Conservation (phyloP, 2,888 invertebrate genomes). For the Microctonus aethiopoides region DNA sequence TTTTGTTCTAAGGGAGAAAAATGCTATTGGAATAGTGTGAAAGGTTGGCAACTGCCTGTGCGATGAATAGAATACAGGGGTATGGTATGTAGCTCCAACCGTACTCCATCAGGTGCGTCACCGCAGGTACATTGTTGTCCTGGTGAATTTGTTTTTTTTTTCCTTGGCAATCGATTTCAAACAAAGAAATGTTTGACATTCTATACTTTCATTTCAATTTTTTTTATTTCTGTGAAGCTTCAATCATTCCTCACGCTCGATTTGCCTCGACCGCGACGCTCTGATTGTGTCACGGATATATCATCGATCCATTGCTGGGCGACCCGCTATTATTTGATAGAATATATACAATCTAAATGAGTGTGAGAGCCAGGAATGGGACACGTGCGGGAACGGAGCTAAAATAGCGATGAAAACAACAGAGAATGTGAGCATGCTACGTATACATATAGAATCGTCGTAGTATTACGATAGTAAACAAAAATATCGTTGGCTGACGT, state of each 20-base stretch:
- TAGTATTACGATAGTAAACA: constrained; percentile 60
- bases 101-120: constrained; percentile 12
- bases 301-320: background rate
- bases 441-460: constrained; percentile 34
- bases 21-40: background rate
- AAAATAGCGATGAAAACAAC: constrained; percentile 28
- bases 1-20: no score
- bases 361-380: background rate
- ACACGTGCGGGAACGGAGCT: constrained; percentile 19
- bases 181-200: constrained; percentile 11
- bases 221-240: constrained; percentile 8
- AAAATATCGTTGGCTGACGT: constrained; percentile 58
- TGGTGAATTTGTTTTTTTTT: background rate
- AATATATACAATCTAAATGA: constrained; percentile 2
- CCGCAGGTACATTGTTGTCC: constrained; percentile 17
- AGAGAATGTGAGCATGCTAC: constrained; percentile 14
- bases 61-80: constrained; percentile 6
- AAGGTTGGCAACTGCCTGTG: background rate
- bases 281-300: background rate
- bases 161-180: constrained; percentile 14
- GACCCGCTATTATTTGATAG: constrained; percentile 20
- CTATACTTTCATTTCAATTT: background rate
- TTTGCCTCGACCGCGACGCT: constrained; percentile 10
- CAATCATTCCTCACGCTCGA: constrained; percentile 13
- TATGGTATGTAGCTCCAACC: background rate